These are phyloP conservation scores for Poeciliopsis gracilis DNA, from an alignment of 2,797 vertebrate species.

Conservation along the genomic window DNA sequence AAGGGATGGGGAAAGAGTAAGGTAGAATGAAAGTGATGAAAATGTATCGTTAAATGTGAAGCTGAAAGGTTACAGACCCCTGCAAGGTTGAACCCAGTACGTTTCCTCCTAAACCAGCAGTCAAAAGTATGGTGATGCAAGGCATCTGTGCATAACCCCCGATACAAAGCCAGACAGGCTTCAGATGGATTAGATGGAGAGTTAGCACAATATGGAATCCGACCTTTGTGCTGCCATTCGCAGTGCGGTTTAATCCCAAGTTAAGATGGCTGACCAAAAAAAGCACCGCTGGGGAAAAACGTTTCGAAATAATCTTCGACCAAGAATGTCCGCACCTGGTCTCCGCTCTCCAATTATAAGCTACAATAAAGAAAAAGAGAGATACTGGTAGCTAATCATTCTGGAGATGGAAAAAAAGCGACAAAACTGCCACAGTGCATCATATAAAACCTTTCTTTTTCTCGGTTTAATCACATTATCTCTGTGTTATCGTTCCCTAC, in stretches of 20 bases:
- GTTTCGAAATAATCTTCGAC: conserved; percentile 50
- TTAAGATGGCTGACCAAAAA: conserved; percentile 34
- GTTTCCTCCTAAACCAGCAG: conserved; percentile 81
- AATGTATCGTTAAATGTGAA: conserved; percentile 70
- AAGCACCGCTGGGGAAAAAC: conserved; percentile 34
- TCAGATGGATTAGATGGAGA: conserved; percentile 50
- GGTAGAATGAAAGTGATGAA: conserved; percentile 68
- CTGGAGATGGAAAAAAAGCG: conserved; percentile 65
- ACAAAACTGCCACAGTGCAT: conserved; percentile 75
- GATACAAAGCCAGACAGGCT: conserved; percentile 50
- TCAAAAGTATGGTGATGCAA: conserved; percentile 77
- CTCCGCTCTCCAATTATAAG: conserved; percentile 59
- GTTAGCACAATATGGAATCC: conserved; percentile 53
- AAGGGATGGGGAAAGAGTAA: conserved; percentile 58
- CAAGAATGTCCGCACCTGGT: conserved; percentile 54
- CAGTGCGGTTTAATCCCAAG: conserved; percentile 45
- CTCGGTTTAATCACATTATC: conserved; percentile 73
- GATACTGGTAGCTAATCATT: conserved; percentile 71
- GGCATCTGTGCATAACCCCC: conserved; percentile 43
- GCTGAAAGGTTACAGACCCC: conserved; percentile 81
- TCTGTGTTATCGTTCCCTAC: conserved; percentile 65
- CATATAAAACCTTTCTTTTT: conserved; percentile 67
- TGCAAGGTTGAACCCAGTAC: conserved; percentile 75
- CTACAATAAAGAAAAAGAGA: conserved; percentile 58
- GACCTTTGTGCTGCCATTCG: conserved; percentile 44